A percentile compares a stretch with the other conserved stretches of the same genome.
Evolutionary conservation across 2,113 vertebrate species (phyloP).

Genomic region (Sebastes schlegelii): DNA sequence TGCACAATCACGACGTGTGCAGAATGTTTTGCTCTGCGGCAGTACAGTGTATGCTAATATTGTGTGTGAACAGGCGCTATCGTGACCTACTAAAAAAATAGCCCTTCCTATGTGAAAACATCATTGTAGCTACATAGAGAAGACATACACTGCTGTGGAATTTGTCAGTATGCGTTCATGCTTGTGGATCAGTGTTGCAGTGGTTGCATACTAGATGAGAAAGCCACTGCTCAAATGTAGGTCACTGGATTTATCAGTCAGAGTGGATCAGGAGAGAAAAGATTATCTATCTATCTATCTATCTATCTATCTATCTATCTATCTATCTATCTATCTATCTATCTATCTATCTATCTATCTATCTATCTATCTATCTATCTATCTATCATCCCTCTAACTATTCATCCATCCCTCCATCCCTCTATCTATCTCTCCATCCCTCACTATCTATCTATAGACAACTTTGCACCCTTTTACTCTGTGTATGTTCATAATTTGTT

Average conservation of each 20-base stretch:
- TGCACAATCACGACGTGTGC: conserved; percentile 56
- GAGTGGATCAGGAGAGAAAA: conserved; percentile 22
- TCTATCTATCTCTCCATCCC: too few relatives aligned
- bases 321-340: neutral
- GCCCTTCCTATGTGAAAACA: neutral
- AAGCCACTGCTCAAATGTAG: conserved; percentile 67
- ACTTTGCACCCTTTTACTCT: neutral
- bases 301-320: conserved; percentile 7
- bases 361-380: neutral
- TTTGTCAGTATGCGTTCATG: neutral
- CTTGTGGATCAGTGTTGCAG: conserved; percentile 7
- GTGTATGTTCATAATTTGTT: neutral
- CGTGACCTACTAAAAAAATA: conserved; percentile 7
- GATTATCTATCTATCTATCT: conserved; percentile 23
- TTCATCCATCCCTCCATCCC: too few relatives aligned
- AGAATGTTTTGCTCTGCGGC: conserved; percentile 25
- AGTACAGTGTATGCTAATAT: conserved; percentile 7
- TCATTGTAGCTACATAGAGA: neutral
- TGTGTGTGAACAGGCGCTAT: conserved; percentile 1
- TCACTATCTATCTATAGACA: neutral
- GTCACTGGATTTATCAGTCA: conserved; percentile 60
- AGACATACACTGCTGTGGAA: conserved; percentile 9
- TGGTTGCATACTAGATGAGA: conserved; percentile 13
- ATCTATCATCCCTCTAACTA: neutral
- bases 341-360: neutral